These are phyloP conservation scores for Peromyscus maniculatus DNA, from an alignment of 2,113 vertebrate species.

Conservation along the genomic window DNA sequence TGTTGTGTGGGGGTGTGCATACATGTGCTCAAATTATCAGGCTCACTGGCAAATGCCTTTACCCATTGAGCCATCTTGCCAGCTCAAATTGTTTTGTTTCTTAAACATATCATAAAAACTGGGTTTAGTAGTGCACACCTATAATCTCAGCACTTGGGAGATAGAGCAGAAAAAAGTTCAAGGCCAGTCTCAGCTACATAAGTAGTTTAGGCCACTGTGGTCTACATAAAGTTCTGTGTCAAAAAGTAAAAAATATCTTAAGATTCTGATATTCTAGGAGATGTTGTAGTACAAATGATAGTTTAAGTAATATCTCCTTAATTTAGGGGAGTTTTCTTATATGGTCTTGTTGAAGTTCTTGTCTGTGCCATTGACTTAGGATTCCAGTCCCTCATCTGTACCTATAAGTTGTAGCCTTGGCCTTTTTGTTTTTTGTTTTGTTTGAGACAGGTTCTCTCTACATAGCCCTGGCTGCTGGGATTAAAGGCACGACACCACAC, in stretches of 20 bases:
- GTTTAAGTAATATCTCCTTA: neutral
- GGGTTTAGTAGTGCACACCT: neutral
- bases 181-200: neutral
- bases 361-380: neutral
- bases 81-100: neutral
- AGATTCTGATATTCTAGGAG: conserved; percentile 48
- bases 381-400: neutral
- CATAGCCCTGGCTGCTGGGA: neutral
- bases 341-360: neutral
- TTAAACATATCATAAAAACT: neutral
- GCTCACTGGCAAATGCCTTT: neutral
- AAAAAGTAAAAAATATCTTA: neutral
- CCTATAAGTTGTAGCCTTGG: neutral
- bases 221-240: neutral
- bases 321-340: neutral
- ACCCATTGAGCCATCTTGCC: neutral
- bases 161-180: neutral
- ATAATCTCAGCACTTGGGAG: neutral
- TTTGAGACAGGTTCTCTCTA: neutral
- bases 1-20: neutral
- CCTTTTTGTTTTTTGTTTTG: neutral
- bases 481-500: neutral
- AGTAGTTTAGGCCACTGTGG: neutral
- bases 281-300: neutral
- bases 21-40: neutral